Percentiles rank a stretch among this genome's conserved stretches.
Evolutionary conservation across 2,113 vertebrate genomes (phyloP).

Genomic region (Prietella phreatophila): DNA sequence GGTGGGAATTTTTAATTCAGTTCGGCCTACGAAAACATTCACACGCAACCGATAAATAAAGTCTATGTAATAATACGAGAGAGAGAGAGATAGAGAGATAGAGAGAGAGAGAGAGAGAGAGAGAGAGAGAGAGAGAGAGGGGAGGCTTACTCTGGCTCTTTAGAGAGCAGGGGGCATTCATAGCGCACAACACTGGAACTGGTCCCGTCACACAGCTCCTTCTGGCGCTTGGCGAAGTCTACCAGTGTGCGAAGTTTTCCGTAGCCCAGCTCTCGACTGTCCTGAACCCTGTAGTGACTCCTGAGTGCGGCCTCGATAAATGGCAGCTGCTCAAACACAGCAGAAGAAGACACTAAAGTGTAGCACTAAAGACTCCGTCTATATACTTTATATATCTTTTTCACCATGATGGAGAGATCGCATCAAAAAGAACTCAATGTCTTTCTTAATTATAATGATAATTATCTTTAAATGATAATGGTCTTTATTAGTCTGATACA

Average conservation of each 20-base stretch:
- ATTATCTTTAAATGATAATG: no score
- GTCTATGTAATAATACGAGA: no score
- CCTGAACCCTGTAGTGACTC: conserved; percentile 68
- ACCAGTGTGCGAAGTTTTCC: conserved; percentile 65
- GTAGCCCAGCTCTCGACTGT: conserved; percentile 72
- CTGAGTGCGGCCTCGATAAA: conserved; percentile 69
- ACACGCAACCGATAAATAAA: background rate
- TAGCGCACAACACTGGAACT: conserved; percentile 63
- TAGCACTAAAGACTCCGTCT: background rate
- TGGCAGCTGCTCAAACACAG: conserved; percentile 59
- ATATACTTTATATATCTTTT: background rate
- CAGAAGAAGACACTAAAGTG: background rate
- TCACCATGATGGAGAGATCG: background rate
- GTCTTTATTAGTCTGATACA: no score
- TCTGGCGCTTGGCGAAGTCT: conserved; percentile 64
- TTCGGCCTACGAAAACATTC: background rate
- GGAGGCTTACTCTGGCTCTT: conserved; percentile 56
- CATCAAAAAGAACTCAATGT: background rate
- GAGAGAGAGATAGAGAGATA: no score
- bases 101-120: no score
- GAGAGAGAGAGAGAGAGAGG: no score
- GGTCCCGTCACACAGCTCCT: conserved; percentile 48
- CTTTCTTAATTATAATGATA: no score
- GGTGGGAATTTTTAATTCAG: background rate
- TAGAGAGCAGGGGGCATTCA: conserved; percentile 69